phyloP scores from a whole-genome alignment of 2,113 vertebrate species.

The Antechinus stuartii region DNA sequence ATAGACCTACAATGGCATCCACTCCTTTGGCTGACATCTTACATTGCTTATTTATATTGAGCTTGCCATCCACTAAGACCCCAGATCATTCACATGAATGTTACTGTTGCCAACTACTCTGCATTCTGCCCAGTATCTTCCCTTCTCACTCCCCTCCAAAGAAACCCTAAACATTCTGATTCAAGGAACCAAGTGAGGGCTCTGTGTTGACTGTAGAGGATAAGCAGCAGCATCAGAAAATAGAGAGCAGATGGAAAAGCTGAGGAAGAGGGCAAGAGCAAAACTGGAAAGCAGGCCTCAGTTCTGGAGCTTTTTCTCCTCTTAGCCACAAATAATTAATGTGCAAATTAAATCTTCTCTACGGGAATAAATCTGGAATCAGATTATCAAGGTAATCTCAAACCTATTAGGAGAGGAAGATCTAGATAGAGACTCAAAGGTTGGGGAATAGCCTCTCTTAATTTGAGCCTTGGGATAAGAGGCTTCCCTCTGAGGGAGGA shows the following conservation, averaged over 20 bases:
- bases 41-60: neutral
- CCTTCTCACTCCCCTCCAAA: neutral
- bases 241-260: neutral
- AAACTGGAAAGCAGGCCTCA: neutral
- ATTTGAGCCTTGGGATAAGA: conserved; percentile 6
- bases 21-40: neutral
- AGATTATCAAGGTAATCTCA: neutral
- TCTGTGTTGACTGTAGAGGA: neutral
- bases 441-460: conserved; percentile 18
- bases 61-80: neutral
- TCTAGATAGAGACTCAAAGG: neutral
- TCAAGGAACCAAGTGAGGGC: neutral
- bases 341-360: neutral
- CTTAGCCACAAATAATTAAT: neutral
- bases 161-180: neutral
- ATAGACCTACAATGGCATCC: neutral
- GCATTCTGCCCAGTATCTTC: neutral
- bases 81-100: neutral
- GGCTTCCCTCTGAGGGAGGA: conserved; percentile 39
- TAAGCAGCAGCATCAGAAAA: neutral
- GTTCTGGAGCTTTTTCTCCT: neutral
- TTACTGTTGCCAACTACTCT: neutral
- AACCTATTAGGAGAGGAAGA: neutral
- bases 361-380: neutral
- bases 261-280: neutral